phyloP scores from a whole-genome alignment of 2,888 invertebrate genomes.

The Apoda limacodes region DNA sequence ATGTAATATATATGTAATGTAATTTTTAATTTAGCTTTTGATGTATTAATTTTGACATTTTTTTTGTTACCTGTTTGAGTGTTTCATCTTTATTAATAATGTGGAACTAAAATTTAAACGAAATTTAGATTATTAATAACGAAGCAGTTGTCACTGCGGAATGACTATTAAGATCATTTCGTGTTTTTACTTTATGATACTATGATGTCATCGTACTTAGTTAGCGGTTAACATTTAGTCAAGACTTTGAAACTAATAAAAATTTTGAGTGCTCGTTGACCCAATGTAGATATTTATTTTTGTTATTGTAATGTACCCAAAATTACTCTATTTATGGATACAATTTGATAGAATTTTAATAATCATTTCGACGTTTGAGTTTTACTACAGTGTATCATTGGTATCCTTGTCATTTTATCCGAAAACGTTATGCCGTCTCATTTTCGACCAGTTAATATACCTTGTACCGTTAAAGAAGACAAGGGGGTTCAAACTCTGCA shows the following conservation, averaged over 20 bases:
- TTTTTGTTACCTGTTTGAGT: constrained; percentile 42
- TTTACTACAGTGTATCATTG: constrained; percentile 20
- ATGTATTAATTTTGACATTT: constrained; percentile 37
- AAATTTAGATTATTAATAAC: constrained; percentile 4
- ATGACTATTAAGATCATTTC: too few species aligned
- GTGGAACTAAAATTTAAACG: constrained; percentile 26
- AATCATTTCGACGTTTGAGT: constrained; percentile 29
- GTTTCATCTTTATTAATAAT: constrained; percentile 23
- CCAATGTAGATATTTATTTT: constrained; percentile 69
- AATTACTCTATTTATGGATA: constrained; percentile 60
- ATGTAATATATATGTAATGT: constrained; percentile 30
- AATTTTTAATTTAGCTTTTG: constrained; percentile 44
- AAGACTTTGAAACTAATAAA: constrained; percentile 51
- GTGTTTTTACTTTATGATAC: too few species aligned
- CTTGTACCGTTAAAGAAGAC: too few species aligned
- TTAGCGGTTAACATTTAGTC: constrained; percentile 58
- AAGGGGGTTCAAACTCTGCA: too few species aligned
- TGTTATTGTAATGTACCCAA: constrained; percentile 64
- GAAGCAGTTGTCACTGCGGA: too few species aligned
- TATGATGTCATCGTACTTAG: constrained; percentile 58
- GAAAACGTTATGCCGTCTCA: too few species aligned
- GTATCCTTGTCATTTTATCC: constrained; percentile 7
- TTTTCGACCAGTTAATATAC: too few species aligned
- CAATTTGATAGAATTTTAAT: constrained; percentile 39
- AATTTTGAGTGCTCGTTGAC: constrained; percentile 62